phyloP scores from a whole-genome alignment of 2,113 vertebrate genomes.

The Corythornis cristatus region DNA sequence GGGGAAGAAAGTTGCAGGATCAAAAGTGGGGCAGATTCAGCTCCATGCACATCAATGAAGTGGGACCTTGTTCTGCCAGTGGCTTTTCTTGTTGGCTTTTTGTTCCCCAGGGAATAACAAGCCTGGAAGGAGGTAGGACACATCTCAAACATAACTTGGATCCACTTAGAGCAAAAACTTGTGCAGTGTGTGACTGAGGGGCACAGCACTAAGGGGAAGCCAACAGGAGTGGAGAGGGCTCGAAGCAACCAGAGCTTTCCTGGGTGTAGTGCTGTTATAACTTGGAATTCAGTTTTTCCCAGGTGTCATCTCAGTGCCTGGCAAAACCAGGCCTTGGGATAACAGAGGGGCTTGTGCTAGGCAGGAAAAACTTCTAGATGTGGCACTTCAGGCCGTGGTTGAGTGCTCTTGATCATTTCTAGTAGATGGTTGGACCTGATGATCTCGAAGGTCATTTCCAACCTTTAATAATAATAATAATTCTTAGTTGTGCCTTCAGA shows the following conservation, averaged over 20 bases:
- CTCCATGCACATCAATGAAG: not conserved
- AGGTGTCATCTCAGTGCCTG: not conserved
- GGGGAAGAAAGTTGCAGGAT: not conserved
- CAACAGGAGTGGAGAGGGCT: not conserved
- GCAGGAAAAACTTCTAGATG: not conserved
- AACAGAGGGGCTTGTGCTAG: not conserved
- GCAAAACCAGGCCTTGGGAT: not conserved
- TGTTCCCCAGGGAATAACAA: rapidly evolving
- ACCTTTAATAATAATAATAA: too few species aligned
- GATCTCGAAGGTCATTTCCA: too few species aligned
- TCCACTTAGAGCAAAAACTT: not conserved
- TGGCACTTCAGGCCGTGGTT: too few species aligned
- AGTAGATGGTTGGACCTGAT: too few species aligned
- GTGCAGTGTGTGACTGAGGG: not conserved
- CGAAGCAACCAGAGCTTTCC: not conserved
- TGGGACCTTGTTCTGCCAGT: not conserved
- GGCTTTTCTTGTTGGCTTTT: not conserved
- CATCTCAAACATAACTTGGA: not conserved
- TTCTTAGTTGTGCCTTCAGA: not conserved
- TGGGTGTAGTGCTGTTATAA: not conserved
- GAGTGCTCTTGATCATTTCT: too few species aligned
- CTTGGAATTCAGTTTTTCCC: not conserved
- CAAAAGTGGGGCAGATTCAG: not conserved
- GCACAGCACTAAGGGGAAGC: not conserved
- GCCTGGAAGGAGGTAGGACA: not conserved